Conservation (phyloP, 2,113 vertebrate genomes). For the Platichthys flesus region DNA sequence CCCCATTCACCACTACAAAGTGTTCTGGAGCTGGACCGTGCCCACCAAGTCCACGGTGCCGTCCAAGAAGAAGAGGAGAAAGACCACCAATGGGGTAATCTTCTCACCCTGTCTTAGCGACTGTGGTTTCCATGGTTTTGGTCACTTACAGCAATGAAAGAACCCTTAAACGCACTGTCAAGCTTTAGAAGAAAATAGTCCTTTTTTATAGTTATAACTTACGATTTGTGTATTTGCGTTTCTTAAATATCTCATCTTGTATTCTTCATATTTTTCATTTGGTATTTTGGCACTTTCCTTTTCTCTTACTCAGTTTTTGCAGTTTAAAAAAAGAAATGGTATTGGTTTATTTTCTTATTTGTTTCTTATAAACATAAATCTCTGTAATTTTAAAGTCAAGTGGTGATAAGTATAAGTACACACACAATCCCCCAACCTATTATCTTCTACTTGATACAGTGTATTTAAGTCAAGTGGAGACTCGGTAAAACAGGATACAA, state of each 20-base stretch:
- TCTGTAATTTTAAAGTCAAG: not conserved
- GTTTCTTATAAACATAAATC: not conserved
- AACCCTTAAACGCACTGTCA: slow-evolving; percentile 44
- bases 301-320: not conserved
- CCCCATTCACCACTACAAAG: slow-evolving; percentile 94
- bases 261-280: not conserved
- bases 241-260: slow-evolving; percentile 13
- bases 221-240: slow-evolving; percentile 15
- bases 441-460: slow-evolving; percentile 3
- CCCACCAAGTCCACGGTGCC: slow-evolving; percentile 86
- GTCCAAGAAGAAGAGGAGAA: slow-evolving; percentile 92
- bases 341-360: too few species aligned
- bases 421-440: not conserved
- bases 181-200: slow-evolving; percentile 45
- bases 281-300: not conserved
- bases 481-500: not conserved
- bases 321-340: too few species aligned
- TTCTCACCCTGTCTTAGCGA: slow-evolving; percentile 28
- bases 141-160: slow-evolving; percentile 61
- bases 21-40: slow-evolving; percentile 93
- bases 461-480: slow-evolving; percentile 8
- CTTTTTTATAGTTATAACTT: slow-evolving; percentile 48
- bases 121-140: slow-evolving; percentile 52
- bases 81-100: slow-evolving; percentile 89
- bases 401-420: not conserved